Base-by-base conservation (phyloP, 2,888 invertebrate species). In the Copidosoma aretas region DNA sequence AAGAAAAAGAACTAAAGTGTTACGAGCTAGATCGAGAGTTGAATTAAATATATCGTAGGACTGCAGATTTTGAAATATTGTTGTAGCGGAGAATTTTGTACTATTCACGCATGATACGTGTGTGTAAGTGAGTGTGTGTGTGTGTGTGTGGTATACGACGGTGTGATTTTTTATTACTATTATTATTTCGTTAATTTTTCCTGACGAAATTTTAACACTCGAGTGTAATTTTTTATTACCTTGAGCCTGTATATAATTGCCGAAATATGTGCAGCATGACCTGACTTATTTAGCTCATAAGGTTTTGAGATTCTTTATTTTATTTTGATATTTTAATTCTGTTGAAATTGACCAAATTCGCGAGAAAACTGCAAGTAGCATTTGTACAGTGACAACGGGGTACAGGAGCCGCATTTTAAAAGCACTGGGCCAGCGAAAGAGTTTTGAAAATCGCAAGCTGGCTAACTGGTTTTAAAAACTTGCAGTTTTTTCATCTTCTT, bases 301-400 rank as follows among this genome's bases (percentile, higher is more conserved):
- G 56, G 32, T 60, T 43, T 57, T 56, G 63, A 70, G 61, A 67
- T 64, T 64, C 25, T 66, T 70, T 64, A 67, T 67, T 64, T 41
- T 61, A 51, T 63, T 60, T 67, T 39, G n/a, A 67, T 71, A 67
- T 71, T 71, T 67, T 65, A 71, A 71, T 65, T 71, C 51, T 68
- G 68, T 68, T 71, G 54, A 68, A 66, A 56, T 51, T 66, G 41
- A 60, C 52, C 15, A 64, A 52, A 64, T 43, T 39, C 43, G 17
- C 17, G 17, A n/a, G 19, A 21, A 46, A 46, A 46, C 43, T 46
- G 12, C 43, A 46, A 3, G 43, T 46, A 46, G 3, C 14, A 32
- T 32, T 32, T 32, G 32, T 32, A 32, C 32, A 8, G 8, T 32
- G 3, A 8, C 32, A 32, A 32, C 32, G 32, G 8, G n/a, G n/a